Percentiles rank a stretch among this genome's conserved stretches.
Conservation (phyloP, 2,888 invertebrate genomes). For the Galerucella nymphaeae region DNA sequence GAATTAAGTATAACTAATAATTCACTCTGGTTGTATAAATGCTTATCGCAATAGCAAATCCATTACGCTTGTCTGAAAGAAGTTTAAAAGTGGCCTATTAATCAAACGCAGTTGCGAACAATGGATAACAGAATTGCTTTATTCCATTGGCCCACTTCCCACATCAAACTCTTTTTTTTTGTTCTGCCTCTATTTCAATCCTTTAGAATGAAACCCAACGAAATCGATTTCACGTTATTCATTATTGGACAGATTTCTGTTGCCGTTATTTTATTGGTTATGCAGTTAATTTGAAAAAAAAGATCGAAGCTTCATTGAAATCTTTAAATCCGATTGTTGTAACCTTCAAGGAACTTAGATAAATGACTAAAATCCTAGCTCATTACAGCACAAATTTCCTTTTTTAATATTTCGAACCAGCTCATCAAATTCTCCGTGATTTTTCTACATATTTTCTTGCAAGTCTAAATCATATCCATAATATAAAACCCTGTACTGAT, state of each 20-base stretch:
- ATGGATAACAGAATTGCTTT: slow-evolving; percentile 13
- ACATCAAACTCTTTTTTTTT: slow-evolving; percentile 17
- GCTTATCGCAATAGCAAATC: slow-evolving; percentile 3
- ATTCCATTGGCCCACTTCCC: slow-evolving; percentile 19
- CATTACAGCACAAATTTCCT: too few species aligned
- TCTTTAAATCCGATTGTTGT: too few species aligned
- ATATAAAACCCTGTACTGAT: slow-evolving; percentile 20
- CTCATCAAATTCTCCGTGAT: neutral
- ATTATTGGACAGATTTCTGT: neutral
- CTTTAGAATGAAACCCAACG: slow-evolving; percentile 12
- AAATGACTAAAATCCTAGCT: too few species aligned
- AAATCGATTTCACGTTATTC: slow-evolving; percentile 13
- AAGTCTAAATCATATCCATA: neutral
- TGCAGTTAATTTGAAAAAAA: neutral
- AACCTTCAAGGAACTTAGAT: too few species aligned
- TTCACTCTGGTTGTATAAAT: neutral
- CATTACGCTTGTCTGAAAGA: slow-evolving; percentile 8
- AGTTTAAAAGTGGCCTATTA: slow-evolving; percentile 13
- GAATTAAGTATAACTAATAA: neutral
- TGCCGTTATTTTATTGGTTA: slow-evolving; percentile 1
- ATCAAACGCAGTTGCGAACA: slow-evolving; percentile 15
- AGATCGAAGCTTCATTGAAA: too few species aligned
- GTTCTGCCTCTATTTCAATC: slow-evolving; percentile 13
- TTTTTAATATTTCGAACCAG: too few species aligned
- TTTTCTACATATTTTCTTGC: neutral